phyloP scores from a whole-genome alignment of 2,113 vertebrate species.

The Aepyceros melampus region DNA sequence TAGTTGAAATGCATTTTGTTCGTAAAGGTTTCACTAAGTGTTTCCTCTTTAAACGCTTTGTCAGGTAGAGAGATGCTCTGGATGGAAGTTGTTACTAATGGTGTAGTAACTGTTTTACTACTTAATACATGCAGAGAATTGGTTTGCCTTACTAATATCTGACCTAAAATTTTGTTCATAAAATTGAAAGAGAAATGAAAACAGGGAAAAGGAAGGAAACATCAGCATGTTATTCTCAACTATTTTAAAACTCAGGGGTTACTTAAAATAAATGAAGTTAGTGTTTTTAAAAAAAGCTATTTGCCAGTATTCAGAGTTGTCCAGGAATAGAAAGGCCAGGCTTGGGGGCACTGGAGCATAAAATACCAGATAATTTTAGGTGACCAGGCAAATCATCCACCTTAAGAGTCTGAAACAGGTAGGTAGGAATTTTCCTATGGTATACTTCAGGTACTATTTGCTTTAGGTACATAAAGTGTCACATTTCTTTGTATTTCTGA shows the following conservation, averaged over 20 bases:
- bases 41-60: constrained; percentile 38
- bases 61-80: not conserved
- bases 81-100: not conserved
- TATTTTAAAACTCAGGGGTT: not conserved
- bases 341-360: not conserved
- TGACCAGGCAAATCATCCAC: not conserved
- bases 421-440: not conserved
- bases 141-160: not conserved
- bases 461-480: not conserved
- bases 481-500: not conserved
- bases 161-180: not conserved
- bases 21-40: not conserved
- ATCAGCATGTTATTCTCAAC: not conserved
- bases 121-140: not conserved
- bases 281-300: not conserved
- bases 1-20: constrained; percentile 32
- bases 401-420: not conserved
- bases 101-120: not conserved
- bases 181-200: constrained; percentile 20
- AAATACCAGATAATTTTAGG: not conserved
- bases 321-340: not conserved
- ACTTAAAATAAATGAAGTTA: not conserved
- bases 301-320: not conserved
- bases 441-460: too few relatives aligned
- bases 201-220: not conserved